Conservation (phyloP, 2,113 vertebrate species). For the Trogon melanurus region DNA sequence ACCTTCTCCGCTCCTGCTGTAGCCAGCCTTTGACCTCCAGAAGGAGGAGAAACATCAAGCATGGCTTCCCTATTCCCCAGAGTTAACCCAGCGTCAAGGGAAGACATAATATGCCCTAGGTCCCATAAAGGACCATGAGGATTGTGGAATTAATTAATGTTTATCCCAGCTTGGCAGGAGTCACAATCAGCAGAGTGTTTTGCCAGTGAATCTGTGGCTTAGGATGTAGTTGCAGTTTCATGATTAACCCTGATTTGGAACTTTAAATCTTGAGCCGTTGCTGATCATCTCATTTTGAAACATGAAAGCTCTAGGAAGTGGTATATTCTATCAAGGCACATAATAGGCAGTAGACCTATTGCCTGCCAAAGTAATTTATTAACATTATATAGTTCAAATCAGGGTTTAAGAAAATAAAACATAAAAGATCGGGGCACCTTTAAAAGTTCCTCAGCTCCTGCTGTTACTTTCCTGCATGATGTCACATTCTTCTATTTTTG, state of each 20-base stretch:
- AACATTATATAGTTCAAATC: not conserved
- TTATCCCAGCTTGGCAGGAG: not conserved
- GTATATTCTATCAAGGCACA: not conserved
- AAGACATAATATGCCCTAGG: not conserved
- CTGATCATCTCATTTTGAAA: not conserved
- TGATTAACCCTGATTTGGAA: not conserved
- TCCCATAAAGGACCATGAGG: not conserved
- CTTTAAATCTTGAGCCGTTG: not conserved
- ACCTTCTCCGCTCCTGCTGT: not conserved
- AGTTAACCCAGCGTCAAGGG: not conserved
- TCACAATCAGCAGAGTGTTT: not conserved
- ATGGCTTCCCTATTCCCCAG: not conserved
- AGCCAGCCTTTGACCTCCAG: not conserved
- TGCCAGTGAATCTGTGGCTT: not conserved
- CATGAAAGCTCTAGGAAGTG: not conserved
- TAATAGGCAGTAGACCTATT: not conserved
- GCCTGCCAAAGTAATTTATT: not conserved
- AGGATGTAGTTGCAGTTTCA: not conserved
- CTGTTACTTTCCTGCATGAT: not conserved
- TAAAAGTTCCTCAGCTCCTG: not conserved
- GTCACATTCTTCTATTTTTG: constrained; percentile 21
- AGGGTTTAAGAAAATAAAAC: not conserved
- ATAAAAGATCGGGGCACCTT: not conserved
- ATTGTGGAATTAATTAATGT: not conserved
- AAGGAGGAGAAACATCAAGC: not conserved